These are phyloP conservation scores for Poecilia picta DNA, from an alignment of 2,797 vertebrate genomes.

Conservation along the genomic window DNA sequence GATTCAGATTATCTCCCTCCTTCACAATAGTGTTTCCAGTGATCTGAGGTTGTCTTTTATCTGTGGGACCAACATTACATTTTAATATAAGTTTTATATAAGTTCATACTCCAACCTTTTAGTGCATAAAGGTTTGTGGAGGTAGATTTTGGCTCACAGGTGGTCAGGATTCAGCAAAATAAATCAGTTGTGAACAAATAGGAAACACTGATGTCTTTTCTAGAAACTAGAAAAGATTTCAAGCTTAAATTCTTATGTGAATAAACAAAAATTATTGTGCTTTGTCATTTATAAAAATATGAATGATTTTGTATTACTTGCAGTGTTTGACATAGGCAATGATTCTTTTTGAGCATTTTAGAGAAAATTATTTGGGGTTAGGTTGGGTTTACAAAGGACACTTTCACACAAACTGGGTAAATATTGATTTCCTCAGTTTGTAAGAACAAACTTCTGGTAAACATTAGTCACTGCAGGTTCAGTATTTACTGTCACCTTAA, in stretches of 20 bases:
- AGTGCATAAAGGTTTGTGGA: background rate
- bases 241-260: background rate
- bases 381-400: background rate
- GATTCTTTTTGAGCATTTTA: background rate
- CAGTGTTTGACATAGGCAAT: background rate
- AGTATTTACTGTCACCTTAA: constrained; percentile 38
- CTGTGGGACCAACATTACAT: constrained; percentile 32
- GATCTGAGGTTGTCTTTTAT: constrained; percentile 25
- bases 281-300: background rate
- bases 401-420: background rate
- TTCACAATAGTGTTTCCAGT: background rate
- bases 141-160: background rate
- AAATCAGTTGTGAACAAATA: background rate
- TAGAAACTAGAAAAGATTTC: background rate
- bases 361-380: background rate
- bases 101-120: background rate
- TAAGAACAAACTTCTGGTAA: constrained; percentile 23
- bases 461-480: constrained; percentile 57
- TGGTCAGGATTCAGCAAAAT: background rate
- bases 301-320: background rate
- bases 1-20: constrained; percentile 21
- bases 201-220: background rate
- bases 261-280: background rate
- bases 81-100: too few relatives aligned
- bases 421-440: background rate